Conservation (phyloP, 2,113 vertebrate species). For the Lucifuga dentata region DNA sequence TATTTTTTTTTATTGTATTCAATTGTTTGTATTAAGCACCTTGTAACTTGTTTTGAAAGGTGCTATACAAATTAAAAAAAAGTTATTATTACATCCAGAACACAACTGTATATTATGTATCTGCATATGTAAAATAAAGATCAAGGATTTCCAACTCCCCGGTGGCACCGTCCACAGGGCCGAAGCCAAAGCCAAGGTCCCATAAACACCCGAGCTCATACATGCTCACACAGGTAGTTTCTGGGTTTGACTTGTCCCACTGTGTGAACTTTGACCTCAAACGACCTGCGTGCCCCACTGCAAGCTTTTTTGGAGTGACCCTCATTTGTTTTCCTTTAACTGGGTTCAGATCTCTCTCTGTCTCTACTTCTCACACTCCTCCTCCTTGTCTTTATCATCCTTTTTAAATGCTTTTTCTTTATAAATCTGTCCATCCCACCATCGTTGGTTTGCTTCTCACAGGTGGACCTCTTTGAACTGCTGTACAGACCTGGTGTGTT, state of each 20-base stretch:
- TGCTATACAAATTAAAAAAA: no score
- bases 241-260: conserved; percentile 67
- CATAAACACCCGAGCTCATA: conserved; percentile 68
- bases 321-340: conserved; percentile 44
- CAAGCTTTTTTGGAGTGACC: conserved; percentile 57
- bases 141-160: conserved; percentile 34
- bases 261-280: conserved; percentile 68
- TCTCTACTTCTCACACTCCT: conserved; percentile 10
- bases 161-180: conserved; percentile 63
- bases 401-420: conserved; percentile 15
- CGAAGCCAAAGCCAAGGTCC: conserved; percentile 71
- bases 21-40: no score
- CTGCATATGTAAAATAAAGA: conserved; percentile 29
- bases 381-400: conserved; percentile 15
- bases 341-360: conserved; percentile 32
- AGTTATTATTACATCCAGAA: no score
- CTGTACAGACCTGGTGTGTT: conserved; percentile 83
- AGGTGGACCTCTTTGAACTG: conserved; percentile 83
- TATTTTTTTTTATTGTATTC: no score
- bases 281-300: conserved; percentile 61
- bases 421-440: conserved; percentile 27
- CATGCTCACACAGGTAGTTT: conserved; percentile 78
- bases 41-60: no score
- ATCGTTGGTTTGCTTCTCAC: conserved; percentile 65
- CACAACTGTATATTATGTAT: neutral